Conservation (phyloP, 2,113 vertebrate species). For the Erinaceus europaeus region DNA sequence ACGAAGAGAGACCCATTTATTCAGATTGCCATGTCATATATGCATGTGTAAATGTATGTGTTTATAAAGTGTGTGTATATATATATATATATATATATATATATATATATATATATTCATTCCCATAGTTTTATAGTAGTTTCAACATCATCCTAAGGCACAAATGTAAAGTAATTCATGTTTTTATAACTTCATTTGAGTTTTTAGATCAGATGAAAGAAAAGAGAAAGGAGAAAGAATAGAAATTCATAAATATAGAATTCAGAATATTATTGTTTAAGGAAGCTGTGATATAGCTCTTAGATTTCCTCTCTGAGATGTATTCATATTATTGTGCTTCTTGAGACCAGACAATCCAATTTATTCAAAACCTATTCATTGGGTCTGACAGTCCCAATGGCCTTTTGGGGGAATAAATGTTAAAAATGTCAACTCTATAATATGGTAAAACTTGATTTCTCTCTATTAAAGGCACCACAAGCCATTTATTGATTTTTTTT, state of each 20-base stretch:
- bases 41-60: neutral
- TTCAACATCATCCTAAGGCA: neutral
- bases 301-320: slow-evolving; percentile 48
- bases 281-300: slow-evolving; percentile 13
- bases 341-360: slow-evolving; percentile 35
- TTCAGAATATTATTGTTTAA: neutral
- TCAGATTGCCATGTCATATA: neutral
- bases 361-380: slow-evolving; percentile 41
- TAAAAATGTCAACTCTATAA: slow-evolving; percentile 62
- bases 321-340: slow-evolving; percentile 48
- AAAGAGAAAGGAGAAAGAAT: too few species aligned
- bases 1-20: too few species aligned
- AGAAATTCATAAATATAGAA: neutral
- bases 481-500: slow-evolving; percentile 68
- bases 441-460: slow-evolving; percentile 61
- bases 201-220: neutral
- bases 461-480: slow-evolving; percentile 57
- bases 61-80: neutral
- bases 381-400: slow-evolving; percentile 44
- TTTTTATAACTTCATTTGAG: neutral
- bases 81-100: neutral
- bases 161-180: neutral
- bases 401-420: slow-evolving; percentile 48
- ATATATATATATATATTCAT: neutral
- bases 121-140: neutral